Conservation (phyloP, 2,888 invertebrate genomes). For the Ennomos quercinarius region DNA sequence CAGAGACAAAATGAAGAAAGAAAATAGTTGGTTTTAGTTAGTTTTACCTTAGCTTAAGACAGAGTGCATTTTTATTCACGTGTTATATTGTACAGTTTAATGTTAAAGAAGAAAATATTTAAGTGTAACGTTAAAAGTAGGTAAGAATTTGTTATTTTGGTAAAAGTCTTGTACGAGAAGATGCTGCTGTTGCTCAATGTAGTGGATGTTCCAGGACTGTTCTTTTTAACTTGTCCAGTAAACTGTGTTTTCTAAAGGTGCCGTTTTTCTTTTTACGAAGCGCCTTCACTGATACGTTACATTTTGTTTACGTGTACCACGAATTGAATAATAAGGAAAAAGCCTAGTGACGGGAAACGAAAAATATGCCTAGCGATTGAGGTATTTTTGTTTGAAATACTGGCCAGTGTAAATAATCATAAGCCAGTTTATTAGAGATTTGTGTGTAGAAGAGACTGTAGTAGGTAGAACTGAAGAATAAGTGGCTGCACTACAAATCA, state of each 20-base stretch:
- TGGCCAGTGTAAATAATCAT: too few relatives aligned
- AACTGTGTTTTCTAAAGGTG: conserved; percentile 62
- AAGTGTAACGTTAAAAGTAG: conserved; percentile 60
- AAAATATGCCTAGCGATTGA: too few relatives aligned
- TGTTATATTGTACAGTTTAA: conserved; percentile 46
- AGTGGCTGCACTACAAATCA: too few relatives aligned
- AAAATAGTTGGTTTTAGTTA: conserved; percentile 81
- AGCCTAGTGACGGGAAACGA: too few relatives aligned
- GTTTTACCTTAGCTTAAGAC: conserved; percentile 34
- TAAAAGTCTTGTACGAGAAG: conserved; percentile 53
- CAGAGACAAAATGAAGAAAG: conserved; percentile 75
- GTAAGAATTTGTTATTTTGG: conserved; percentile 62
- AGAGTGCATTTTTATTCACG: conserved; percentile 54
- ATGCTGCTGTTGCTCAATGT: conserved; percentile 77
- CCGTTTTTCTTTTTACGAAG: conserved; percentile 13
- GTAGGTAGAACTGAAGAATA: too few relatives aligned
- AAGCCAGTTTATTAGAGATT: too few relatives aligned
- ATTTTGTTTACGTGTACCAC: too few relatives aligned
- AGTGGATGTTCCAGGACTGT: conserved; percentile 52
- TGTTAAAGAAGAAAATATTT: conserved; percentile 47
- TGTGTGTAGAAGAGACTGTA: too few relatives aligned
- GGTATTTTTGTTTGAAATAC: too few relatives aligned
- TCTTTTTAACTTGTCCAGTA: conserved; percentile 61
- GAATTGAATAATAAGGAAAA: too few relatives aligned
- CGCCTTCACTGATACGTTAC: too few relatives aligned